phyloP scores from a whole-genome alignment of 1,140 invertebrate species.

The Danaus melanippus region DNA sequence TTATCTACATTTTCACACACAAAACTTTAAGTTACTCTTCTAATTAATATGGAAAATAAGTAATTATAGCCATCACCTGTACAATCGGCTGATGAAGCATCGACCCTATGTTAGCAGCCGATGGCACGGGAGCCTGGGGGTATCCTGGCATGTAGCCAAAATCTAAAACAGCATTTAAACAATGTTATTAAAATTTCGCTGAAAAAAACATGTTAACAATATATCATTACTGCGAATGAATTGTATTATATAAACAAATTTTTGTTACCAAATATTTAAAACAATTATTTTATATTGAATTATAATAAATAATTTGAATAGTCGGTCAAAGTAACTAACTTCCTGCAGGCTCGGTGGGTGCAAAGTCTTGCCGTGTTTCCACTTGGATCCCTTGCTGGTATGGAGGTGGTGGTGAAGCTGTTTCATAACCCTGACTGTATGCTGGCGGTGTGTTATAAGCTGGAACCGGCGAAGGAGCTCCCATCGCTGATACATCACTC shows the following conservation, averaged over 20 bases:
- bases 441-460: constrained; percentile 32
- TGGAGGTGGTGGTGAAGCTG: constrained; percentile 40
- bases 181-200: no score
- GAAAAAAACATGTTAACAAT: no score
- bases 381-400: constrained; percentile 57
- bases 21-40: no score
- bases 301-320: no score
- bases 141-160: constrained; percentile 45
- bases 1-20: no score
- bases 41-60: no score
- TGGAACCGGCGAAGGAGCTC: constrained; percentile 53
- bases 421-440: constrained; percentile 37
- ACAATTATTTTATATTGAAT: no score
- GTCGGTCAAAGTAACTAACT: constrained; percentile 29
- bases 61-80: constrained; percentile 29
- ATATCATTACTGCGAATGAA: no score
- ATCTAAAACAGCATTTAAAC: constrained; percentile 30
- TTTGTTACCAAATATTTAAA: no score
- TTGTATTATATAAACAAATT: no score
- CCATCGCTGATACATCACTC: constrained; percentile 77
- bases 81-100: constrained; percentile 68
- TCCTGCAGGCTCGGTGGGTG: constrained; percentile 24
- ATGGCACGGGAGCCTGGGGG: constrained; percentile 35
- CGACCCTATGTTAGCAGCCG: constrained; percentile 50
- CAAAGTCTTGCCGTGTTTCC: constrained; percentile 42